A percentile compares a stretch with the other conserved stretches of the same genome.
Conservation (phyloP, 2,888 invertebrate species). For the Plagiodera versicolora region DNA sequence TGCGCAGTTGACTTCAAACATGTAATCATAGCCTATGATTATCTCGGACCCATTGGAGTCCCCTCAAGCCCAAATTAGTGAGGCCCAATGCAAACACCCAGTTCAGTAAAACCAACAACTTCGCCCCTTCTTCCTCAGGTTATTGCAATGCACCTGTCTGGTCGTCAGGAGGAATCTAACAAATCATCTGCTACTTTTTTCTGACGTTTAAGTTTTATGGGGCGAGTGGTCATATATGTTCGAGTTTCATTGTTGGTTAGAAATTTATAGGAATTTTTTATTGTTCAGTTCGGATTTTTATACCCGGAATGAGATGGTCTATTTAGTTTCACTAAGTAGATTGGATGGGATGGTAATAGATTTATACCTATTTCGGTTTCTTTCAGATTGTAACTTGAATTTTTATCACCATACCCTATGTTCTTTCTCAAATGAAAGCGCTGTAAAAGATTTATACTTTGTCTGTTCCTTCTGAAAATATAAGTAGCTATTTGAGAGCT, state of each 20-base stretch:
- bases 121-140: slow-evolving; percentile 39
- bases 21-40: slow-evolving; percentile 47
- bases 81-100: slow-evolving; percentile 48
- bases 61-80: slow-evolving; percentile 43
- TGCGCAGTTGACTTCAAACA: slow-evolving; percentile 17
- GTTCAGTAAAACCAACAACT: slow-evolving; percentile 49
- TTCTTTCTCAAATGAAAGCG: too few species aligned
- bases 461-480: too few species aligned
- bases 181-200: slow-evolving; percentile 48
- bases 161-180: slow-evolving; percentile 41
- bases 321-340: slow-evolving; percentile 9
- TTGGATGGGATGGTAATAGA: slow-evolving; percentile 1
- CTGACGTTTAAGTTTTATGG: slow-evolving; percentile 17
- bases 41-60: slow-evolving; percentile 34
- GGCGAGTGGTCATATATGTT: slow-evolving; percentile 16
- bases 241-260: slow-evolving; percentile 19
- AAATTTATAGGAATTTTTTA: slow-evolving; percentile 21
- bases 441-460: too few species aligned
- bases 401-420: too few species aligned
- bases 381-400: too few species aligned
- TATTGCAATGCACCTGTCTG: slow-evolving; percentile 45
- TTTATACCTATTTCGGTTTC: slow-evolving; percentile 2
- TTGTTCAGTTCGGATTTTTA: slow-evolving; percentile 14
- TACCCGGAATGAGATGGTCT: slow-evolving; percentile 3
- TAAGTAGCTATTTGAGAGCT: too few species aligned